Percentiles rank a stretch among this genome's conserved stretches.
Conservation (phyloP, 2,888 invertebrate genomes). For the Macropis europaea region DNA sequence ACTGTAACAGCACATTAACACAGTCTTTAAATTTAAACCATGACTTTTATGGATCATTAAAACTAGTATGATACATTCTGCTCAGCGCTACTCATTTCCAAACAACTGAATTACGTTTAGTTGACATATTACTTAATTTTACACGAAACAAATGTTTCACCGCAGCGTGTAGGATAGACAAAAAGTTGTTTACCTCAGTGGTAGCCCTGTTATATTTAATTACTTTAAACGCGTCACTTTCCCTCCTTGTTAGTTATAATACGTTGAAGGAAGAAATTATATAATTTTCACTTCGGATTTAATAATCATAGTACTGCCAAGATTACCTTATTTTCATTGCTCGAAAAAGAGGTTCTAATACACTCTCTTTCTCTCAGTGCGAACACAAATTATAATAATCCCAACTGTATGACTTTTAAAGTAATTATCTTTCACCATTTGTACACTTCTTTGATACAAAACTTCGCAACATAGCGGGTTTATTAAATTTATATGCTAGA, state of each 20-base stretch:
- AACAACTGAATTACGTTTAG: background rate
- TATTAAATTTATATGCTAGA: background rate
- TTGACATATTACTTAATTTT: background rate
- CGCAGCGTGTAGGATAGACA: too few relatives aligned
- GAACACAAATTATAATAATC: constrained; percentile 7
- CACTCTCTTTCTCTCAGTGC: too few relatives aligned
- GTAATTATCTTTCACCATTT: constrained; percentile 31
- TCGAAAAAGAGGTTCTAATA: too few relatives aligned
- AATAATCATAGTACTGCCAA: too few relatives aligned
- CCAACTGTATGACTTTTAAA: constrained; percentile 21
- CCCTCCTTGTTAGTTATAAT: too few relatives aligned
- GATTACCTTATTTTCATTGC: too few relatives aligned
- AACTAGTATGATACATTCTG: background rate
- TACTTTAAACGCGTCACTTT: too few relatives aligned
- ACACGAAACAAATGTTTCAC: too few relatives aligned
- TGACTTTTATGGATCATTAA: background rate
- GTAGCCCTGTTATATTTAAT: too few relatives aligned
- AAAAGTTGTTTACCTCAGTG: too few relatives aligned
- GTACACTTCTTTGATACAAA: background rate
- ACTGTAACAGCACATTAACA: background rate
- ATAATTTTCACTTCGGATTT: too few relatives aligned
- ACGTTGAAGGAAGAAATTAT: too few relatives aligned
- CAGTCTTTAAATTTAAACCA: background rate
- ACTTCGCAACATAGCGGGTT: constrained; percentile 14
- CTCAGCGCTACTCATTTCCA: background rate